phyloP scores from a whole-genome alignment of 2,113 vertebrate species.

The Larimichthys polyactis region DNA sequence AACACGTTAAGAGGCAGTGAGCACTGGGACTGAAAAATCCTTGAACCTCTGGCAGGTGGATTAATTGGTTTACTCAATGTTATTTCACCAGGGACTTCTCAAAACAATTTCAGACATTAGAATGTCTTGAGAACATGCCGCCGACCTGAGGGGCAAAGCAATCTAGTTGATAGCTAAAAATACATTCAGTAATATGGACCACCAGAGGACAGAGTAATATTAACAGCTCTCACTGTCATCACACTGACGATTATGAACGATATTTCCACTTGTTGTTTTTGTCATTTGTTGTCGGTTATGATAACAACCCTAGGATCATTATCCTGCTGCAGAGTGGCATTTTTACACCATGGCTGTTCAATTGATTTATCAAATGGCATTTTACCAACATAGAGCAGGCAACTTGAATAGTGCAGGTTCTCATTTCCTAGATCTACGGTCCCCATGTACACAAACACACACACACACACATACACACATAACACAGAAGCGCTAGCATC shows the following conservation, averaged over 20 bases:
- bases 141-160: constrained; percentile 76
- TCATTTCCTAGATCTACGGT: constrained; percentile 68
- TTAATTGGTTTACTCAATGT: constrained; percentile 83
- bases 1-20: constrained; percentile 54
- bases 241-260: constrained; percentile 46
- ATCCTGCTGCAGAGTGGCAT: constrained; percentile 39
- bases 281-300: constrained; percentile 56
- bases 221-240: constrained; percentile 56
- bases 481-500: constrained; percentile 35
- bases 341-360: constrained; percentile 66
- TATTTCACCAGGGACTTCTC: constrained; percentile 80
- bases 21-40: constrained; percentile 70
- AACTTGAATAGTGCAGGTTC: constrained; percentile 42
- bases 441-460: background rate
- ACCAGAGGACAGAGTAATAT: constrained; percentile 58
- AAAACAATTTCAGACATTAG: constrained; percentile 79
- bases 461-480: constrained; percentile 8
- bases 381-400: constrained; percentile 52
- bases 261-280: constrained; percentile 58
- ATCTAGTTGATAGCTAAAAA: constrained; percentile 83
- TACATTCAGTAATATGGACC: constrained; percentile 77
- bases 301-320: constrained; percentile 55
- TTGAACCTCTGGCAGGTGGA: constrained; percentile 78
- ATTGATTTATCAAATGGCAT: constrained; percentile 72
- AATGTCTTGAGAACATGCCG: constrained; percentile 71